These are phyloP conservation scores for Muschampia plurimacula DNA, from an alignment of 2,888 invertebrate genomes.

Conservation along the genomic window DNA sequence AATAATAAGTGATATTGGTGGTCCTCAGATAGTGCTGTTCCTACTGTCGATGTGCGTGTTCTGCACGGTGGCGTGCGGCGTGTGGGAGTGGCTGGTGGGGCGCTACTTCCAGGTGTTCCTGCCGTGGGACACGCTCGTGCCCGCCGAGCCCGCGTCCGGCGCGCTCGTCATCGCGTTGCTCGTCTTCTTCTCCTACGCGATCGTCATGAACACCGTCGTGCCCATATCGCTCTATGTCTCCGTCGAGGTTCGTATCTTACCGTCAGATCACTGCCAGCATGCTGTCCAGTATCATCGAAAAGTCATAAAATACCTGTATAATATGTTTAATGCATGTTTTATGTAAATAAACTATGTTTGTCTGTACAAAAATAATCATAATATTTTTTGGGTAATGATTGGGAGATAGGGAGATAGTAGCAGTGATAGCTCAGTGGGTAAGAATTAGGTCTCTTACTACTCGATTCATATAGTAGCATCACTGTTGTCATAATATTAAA, in stretches of 20 bases:
- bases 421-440: too few species aligned
- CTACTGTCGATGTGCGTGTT: conserved; percentile 98
- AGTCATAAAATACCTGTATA: too few species aligned
- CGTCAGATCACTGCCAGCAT: too few species aligned
- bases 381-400: too few species aligned
- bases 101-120: conserved; percentile 95
- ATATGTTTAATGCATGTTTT: too few species aligned
- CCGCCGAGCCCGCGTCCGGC: conserved; percentile 92
- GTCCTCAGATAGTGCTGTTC: conserved; percentile 97
- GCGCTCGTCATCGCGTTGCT: conserved; percentile 97
- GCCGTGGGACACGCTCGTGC: conserved; percentile 97
- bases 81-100: conserved; percentile 98
- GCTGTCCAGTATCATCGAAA: too few species aligned
- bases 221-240: conserved; percentile 99
- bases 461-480: too few species aligned
- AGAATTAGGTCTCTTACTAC: too few species aligned
- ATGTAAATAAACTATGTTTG: too few species aligned
- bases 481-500: background rate
- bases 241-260: conserved; percentile 89
- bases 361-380: too few species aligned
- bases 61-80: conserved; percentile 98
- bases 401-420: too few species aligned
- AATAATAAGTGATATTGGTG: background rate
- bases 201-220: conserved; percentile 99
- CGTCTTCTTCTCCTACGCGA: conserved; percentile 99